Evolutionary conservation across 2,113 vertebrate species (phyloP).

Genomic region (Xenopus borealis): DNA sequence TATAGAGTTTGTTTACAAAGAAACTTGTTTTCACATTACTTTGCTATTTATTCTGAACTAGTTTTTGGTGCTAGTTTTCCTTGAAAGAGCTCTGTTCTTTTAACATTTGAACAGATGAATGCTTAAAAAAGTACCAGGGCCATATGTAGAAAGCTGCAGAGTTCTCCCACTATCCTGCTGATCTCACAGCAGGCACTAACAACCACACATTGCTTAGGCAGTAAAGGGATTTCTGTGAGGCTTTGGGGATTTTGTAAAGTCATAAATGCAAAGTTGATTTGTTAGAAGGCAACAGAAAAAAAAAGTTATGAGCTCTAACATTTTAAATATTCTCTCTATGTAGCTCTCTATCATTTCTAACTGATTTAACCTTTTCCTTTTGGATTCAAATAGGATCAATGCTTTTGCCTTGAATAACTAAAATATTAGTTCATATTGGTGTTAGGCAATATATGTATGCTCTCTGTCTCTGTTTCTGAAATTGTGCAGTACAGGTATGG

Average conservation of each 20-base stretch:
- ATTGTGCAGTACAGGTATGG: too few relatives aligned
- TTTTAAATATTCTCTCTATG: too few relatives aligned
- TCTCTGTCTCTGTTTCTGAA: too few relatives aligned
- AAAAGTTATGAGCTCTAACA: too few relatives aligned
- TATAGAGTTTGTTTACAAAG: neutral
- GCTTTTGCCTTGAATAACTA: too few relatives aligned
- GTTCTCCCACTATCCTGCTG: neutral
- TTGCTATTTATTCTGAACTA: neutral
- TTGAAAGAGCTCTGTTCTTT: neutral
- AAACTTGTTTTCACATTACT: neutral
- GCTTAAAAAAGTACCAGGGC: neutral
- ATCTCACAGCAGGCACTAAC: slow-evolving; percentile 3
- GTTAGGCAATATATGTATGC: too few relatives aligned
- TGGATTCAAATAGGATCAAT: too few relatives aligned
- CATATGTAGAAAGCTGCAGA: neutral
- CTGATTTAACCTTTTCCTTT: too few relatives aligned
- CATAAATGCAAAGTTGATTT: neutral
- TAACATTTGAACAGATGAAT: slow-evolving; percentile 1
- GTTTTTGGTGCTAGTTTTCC: neutral
- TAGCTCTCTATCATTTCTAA: too few relatives aligned
- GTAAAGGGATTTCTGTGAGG: neutral
- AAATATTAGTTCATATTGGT: too few relatives aligned
- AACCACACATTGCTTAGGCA: neutral
- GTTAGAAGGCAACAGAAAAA: neutral
- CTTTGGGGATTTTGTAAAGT: neutral